Evolutionary conservation across 1,140 invertebrate species (phyloP).

Genomic region (Condylostylus longicornis): DNA sequence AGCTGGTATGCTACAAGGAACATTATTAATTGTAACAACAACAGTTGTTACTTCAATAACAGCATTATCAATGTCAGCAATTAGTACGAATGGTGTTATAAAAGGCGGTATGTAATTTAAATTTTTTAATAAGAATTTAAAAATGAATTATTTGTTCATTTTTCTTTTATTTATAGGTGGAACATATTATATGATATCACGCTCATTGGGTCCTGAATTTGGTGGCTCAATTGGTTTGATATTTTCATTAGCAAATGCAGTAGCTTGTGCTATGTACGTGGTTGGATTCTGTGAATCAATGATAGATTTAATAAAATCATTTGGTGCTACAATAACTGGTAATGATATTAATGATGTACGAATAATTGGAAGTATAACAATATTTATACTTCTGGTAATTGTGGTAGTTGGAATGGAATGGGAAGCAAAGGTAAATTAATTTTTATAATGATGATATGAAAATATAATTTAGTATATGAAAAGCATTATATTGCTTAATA

Average conservation of each 20-base stretch:
- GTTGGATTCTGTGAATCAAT: slow-evolving; percentile 94
- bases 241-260: slow-evolving; percentile 85
- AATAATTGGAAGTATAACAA: slow-evolving; percentile 61
- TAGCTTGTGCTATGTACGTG: slow-evolving; percentile 95
- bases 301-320: slow-evolving; percentile 42
- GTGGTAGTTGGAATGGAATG: slow-evolving; percentile 82
- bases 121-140: slow-evolving; percentile 1
- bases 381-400: slow-evolving; percentile 58
- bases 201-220: slow-evolving; percentile 89
- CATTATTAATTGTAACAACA: slow-evolving; percentile 68
- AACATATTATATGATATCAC: slow-evolving; percentile 94
- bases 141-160: not conserved
- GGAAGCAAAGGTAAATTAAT: slow-evolving; percentile 65
- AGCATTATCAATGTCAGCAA: slow-evolving; percentile 89
- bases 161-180: slow-evolving; percentile 49
- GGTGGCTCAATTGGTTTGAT: slow-evolving; percentile 79
- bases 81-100: slow-evolving; percentile 86
- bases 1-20: slow-evolving; percentile 51
- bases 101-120: slow-evolving; percentile 54
- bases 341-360: slow-evolving; percentile 42
- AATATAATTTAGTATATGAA: too few relatives aligned
- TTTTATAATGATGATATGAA: too few relatives aligned
- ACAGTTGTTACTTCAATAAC: slow-evolving; percentile 84
- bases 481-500: too few relatives aligned
- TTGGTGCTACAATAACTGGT: slow-evolving; percentile 42